phyloP scores from a whole-genome alignment of 2,797 vertebrate genomes.

The Neopelma chrysocephalum region DNA sequence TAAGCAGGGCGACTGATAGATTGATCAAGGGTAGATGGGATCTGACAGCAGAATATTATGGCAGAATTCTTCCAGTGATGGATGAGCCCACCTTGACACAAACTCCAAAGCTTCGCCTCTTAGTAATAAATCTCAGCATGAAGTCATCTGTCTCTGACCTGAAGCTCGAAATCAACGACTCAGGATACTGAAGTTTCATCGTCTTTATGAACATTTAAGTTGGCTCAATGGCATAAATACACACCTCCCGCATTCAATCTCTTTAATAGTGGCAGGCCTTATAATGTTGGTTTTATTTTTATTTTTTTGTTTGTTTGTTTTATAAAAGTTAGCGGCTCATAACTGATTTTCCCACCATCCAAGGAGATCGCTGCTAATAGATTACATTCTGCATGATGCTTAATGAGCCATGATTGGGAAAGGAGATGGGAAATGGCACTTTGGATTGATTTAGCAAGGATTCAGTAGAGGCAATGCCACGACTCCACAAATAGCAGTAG shows the following conservation, averaged over 20 bases:
- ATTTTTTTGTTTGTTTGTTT: not conserved
- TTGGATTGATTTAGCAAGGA: constrained; percentile 32
- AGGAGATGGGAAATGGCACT: constrained; percentile 26
- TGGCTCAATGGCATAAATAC: constrained; percentile 54
- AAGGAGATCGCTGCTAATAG: constrained; percentile 40
- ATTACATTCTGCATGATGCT: constrained; percentile 57
- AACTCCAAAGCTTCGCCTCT: constrained; percentile 60
- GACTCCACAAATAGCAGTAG: not conserved
- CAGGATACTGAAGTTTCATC: constrained; percentile 50
- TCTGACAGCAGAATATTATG: constrained; percentile 60
- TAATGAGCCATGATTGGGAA: constrained; percentile 62
- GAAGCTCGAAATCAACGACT: constrained; percentile 58
- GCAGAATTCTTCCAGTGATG: constrained; percentile 54
- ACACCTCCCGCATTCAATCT: constrained; percentile 52
- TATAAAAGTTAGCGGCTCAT: constrained; percentile 43
- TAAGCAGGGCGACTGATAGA: constrained; percentile 51
- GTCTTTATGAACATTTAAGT: constrained; percentile 61
- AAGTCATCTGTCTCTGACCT: constrained; percentile 73
- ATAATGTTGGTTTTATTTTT: constrained; percentile 54
- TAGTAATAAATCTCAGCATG: constrained; percentile 63
- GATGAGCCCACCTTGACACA: constrained; percentile 59
- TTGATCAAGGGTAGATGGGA: constrained; percentile 57
- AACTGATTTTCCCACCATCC: constrained; percentile 26
- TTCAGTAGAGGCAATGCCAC: not conserved
- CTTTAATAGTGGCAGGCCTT: constrained; percentile 61